Conservation (phyloP, 2,888 invertebrate species). For the Euzophera pinguis region DNA sequence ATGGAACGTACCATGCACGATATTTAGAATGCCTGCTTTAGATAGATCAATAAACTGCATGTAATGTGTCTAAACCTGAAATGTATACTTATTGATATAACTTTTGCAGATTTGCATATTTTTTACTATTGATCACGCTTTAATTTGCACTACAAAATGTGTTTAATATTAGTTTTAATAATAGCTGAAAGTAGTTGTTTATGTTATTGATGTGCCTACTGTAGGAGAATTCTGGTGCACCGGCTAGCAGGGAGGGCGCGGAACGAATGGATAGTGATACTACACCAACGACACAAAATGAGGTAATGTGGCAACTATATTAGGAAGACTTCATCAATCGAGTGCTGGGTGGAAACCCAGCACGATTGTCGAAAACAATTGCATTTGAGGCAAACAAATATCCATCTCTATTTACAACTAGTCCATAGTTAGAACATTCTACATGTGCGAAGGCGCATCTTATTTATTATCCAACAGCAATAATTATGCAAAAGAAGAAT, state of each 20-base stretch:
- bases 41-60: too few relatives aligned
- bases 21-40: too few relatives aligned
- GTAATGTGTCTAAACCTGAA: too few relatives aligned
- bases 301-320: constrained; percentile 34
- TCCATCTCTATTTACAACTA: too few relatives aligned
- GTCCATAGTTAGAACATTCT: too few relatives aligned
- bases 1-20: too few relatives aligned
- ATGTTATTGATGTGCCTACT: constrained; percentile 47
- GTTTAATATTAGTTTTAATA: constrained; percentile 4
- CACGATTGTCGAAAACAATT: too few relatives aligned
- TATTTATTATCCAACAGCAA: too few relatives aligned
- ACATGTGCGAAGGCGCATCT: too few relatives aligned
- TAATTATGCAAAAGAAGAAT: too few relatives aligned
- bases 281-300: constrained; percentile 31
- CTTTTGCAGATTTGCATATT: not conserved
- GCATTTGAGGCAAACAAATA: too few relatives aligned
- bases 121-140: not conserved
- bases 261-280: constrained; percentile 43
- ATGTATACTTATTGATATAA: not conserved
- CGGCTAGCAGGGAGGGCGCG: constrained; percentile 36
- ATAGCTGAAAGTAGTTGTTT: constrained; percentile 30
- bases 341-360: not conserved
- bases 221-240: constrained; percentile 43
- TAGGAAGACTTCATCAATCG: not conserved
- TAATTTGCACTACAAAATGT: not conserved